A percentile compares a stretch with the other conserved stretches of the same genome.
Evolutionary conservation across 2,797 vertebrate genomes (phyloP).

Genomic region (Diceros bicornis): DNA sequence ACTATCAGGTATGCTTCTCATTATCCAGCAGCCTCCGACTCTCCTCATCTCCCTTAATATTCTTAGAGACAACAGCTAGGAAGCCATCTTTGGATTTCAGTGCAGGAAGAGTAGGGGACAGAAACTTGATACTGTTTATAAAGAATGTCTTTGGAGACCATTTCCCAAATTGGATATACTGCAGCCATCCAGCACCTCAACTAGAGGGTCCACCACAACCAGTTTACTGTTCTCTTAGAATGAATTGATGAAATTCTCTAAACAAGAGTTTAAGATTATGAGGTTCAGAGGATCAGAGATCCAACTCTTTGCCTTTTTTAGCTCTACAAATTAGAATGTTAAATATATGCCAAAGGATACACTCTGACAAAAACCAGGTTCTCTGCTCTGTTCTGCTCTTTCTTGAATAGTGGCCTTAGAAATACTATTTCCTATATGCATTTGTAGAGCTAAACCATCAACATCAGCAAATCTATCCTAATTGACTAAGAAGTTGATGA

Average conservation of each 20-base stretch:
- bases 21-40: neutral
- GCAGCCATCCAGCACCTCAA: neutral
- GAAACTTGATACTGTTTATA: neutral
- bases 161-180: neutral
- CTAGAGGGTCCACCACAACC: neutral
- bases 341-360: neutral
- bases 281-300: neutral
- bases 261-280: neutral
- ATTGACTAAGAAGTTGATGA: neutral
- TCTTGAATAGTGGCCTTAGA: conserved; percentile 8
- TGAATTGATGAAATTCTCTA: conserved; percentile 18
- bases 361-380: neutral
- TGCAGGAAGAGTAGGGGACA: neutral
- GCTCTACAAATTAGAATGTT: conserved; percentile 52
- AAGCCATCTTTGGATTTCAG: neutral
- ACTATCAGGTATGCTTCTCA: conserved; percentile 93
- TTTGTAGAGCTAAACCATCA: neutral
- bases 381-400: neutral
- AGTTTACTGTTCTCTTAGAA: neutral
- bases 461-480: neutral
- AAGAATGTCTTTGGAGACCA: neutral
- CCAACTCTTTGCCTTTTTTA: conserved; percentile 6
- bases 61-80: neutral
- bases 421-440: neutral
- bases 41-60: neutral